These are phyloP conservation scores for Nettapus auritus DNA, from an alignment of 2,113 vertebrate genomes.

Conservation along the genomic window DNA sequence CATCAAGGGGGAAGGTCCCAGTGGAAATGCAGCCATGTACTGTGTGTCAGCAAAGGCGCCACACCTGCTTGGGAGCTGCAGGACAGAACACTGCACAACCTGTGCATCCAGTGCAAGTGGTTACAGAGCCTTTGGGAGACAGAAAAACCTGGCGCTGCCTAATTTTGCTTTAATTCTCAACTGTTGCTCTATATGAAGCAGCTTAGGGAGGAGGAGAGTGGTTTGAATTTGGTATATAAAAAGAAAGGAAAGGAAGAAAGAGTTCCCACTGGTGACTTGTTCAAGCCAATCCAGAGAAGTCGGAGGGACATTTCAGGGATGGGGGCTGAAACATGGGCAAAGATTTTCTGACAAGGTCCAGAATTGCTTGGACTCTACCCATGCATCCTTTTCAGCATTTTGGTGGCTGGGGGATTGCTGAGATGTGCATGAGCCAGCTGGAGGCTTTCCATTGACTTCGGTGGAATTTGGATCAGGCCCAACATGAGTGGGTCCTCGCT, in stretches of 20 bases:
- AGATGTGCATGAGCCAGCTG: background rate
- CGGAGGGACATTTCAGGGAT: background rate
- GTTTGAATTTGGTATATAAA: background rate
- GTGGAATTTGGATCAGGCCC: background rate
- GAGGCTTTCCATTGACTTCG: background rate
- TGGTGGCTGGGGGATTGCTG: background rate
- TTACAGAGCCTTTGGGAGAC: background rate
- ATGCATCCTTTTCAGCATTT: background rate
- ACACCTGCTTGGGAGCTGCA: background rate
- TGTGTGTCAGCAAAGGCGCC: background rate
- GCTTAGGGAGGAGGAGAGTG: background rate
- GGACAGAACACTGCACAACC: background rate
- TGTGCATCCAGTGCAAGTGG: no score
- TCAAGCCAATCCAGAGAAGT: background rate
- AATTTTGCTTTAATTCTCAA: background rate
- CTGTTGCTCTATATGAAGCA: background rate
- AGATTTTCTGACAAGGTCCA: background rate
- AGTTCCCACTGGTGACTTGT: background rate
- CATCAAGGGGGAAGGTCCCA: background rate
- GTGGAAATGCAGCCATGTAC: background rate
- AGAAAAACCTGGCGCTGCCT: background rate
- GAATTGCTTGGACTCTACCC: background rate
- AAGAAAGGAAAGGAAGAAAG: background rate
- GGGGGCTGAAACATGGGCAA: background rate
- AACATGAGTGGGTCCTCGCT: rapidly evolving